Evolutionary conservation across 2,888 invertebrate genomes (phyloP), one percentile per base, ranked within the genome.

Genomic region (Hypolimnas misippus): DNA sequence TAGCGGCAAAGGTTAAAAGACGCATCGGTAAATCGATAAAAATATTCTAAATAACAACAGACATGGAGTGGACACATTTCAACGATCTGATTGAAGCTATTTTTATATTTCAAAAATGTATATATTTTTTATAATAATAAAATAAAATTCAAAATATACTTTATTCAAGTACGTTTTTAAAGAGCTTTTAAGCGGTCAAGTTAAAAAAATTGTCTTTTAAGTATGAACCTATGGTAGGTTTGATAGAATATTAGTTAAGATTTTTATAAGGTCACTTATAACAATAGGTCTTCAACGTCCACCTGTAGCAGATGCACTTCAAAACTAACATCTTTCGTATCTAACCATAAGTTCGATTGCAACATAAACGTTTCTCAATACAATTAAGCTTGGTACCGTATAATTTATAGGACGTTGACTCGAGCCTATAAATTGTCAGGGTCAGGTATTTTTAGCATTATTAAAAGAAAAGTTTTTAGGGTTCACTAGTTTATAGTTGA

Each of bases 281-380:
- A 29, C 29, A 29, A 29, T 29, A 29, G 2, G 33, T 8, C 12
- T 1, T 2, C 8, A 33, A 10, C 33, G 8, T 10, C 7, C 0
- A 33, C 8, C 7, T 6, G 31, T 31, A 3, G 31, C 31, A 33
- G 33, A 10, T 7, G 33, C 33, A 33, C 33, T 33, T 33, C 7
- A 33, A 33, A n/a, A n/a, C n/a, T n/a, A 33, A 8, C 33, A 7
- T 33, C 33, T 33, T 33, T 33, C 10, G 12, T 33, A 12, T 33
- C 33, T 7, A 6, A 10, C 7, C 10, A 33, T 33, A 12, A 33
- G 33, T 33, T 33, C 33, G 33, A 33, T 16, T 6, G n/a, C 16
- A n/a, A 25, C 12, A 12, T n/a, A n/a, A 46, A 46, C 46, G 46
- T n/a, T 46, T 46, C n/a, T 16, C 46, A n/a, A n/a, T 21, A n/a